Evolutionary conservation across 2,888 invertebrate species (phyloP), one percentile per base, ranked within the genome.

Genomic region (Ditylenchus weischeri): DNA sequence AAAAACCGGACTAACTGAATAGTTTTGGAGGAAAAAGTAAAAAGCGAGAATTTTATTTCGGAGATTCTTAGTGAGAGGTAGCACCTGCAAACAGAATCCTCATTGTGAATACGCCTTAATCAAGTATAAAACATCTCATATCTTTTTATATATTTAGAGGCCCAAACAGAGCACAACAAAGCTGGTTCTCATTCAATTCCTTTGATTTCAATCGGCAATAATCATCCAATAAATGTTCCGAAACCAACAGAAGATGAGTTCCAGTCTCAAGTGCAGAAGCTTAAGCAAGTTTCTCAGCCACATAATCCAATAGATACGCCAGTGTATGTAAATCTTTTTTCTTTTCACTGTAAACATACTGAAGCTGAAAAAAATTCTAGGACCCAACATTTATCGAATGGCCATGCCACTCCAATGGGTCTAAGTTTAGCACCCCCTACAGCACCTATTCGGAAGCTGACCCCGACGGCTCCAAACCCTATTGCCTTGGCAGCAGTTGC

Each of bases 121-220:
- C n/a, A n/a, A n/a, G n/a, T n/a, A n/a, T n/a, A n/a, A n/a, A n/a
- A n/a, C n/a, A n/a, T n/a, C n/a, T n/a, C n/a, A n/a, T n/a, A n/a
- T n/a, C n/a, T n/a, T n/a, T n/a, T n/a, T n/a, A n/a, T n/a, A n/a
- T 21, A 50, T 50, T 54, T 10, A 54, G 54, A 54, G n/a, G 54
- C n/a, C 54, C 54, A 54, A 54, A 54, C 54, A 54, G 54, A 54
- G 29, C 54, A 54, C 23, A 54, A 29, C 3, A 54, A 54, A 21
- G n/a, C 21, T 29, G 54, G 23, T n/a, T 29, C 23, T 54, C 54
- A 4, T 29, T 15, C 54, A 23, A 10, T 54, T 54, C 54, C 54
- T 11, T 29, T 54, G 11, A 54, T 54, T 54, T 11, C 54, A 11
- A 54, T 54, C n/a, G 54, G 54, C 21, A 21, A 18, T 29, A 13